phyloP scores from a whole-genome alignment of 1,140 invertebrate species.

The Tetramorium alpestre region DNA sequence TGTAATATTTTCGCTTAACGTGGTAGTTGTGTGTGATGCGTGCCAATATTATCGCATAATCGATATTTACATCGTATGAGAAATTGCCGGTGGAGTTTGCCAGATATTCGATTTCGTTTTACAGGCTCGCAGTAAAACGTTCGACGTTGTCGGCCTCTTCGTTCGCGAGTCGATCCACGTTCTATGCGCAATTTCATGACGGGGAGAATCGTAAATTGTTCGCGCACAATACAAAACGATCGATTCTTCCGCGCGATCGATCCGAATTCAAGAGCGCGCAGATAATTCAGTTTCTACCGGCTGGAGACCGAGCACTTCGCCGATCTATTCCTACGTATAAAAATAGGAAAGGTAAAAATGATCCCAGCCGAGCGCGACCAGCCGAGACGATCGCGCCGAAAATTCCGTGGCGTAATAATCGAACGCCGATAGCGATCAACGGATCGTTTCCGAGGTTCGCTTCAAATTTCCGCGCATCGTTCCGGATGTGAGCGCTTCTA shows the following conservation, averaged over 20 bases:
- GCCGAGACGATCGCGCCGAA: conserved; percentile 11
- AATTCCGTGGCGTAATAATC: conserved; percentile 43
- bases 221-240: conserved; percentile 20
- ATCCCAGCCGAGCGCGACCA: not conserved
- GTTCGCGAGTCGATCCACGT: conserved; percentile 34
- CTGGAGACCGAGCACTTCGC: conserved; percentile 18
- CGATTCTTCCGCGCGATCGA: conserved; percentile 60
- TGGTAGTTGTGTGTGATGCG: not conserved
- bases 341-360: not conserved
- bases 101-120: conserved; percentile 41
- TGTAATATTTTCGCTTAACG: not conserved
- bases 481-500: conserved; percentile 21
- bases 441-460: conserved; percentile 17
- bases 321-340: conserved; percentile 7
- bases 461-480: conserved; percentile 18
- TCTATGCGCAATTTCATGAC: conserved; percentile 55
- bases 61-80: not conserved
- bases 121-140: conserved; percentile 9
- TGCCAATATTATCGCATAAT: not conserved
- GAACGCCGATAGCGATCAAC: conserved; percentile 33
- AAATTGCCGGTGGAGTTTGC: conserved; percentile 14
- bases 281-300: conserved; percentile 46
- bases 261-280: conserved; percentile 10
- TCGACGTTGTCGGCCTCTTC: conserved; percentile 1
- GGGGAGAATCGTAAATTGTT: conserved; percentile 61